Evolutionary conservation across 1,140 invertebrate genomes (phyloP), one percentile per base, ranked within the genome.

Genomic region (Hylyphantes graminicola): DNA sequence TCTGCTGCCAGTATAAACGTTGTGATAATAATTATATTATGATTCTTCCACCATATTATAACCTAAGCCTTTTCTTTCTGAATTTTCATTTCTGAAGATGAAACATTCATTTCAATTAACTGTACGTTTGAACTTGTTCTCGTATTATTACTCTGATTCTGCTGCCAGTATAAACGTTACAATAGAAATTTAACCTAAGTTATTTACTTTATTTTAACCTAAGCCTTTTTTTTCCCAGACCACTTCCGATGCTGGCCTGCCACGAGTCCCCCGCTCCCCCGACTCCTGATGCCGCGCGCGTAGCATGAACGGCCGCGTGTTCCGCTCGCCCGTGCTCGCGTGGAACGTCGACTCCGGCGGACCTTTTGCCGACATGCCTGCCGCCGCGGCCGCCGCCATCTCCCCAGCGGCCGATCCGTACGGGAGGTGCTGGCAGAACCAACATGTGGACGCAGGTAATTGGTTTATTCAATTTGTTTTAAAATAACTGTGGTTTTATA

Each of bases 341-440:
- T 83, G 80, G 80, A 83, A 83, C 57, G 72, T 81, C n/a, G 80
- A 83, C 78, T 67, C 15, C 79, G 21, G 79, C 79, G 59, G 67
- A 19, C 80, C 80, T 11, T 83, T 65, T 57, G 19, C 80, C 13
- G 80, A 83, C 61, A 85, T 85, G 82, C 82, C 82, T 17, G 73
- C 82, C 53, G 82, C 82, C 19, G 82, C 80, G 19, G 79, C 81
- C 17, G 81, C 81, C 61, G 81, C 81, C 63, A 77, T 85, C n/a
- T 85, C 82, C 6, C 82, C 82, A 35, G 81, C 81, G 51, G 21
- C 80, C 59, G 80, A 83, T 63, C 80, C 82, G 3, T 85, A 85
- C 13, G 73, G 63, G 19, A 63, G 82, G 48, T 85, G 82, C 55
- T 85, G 82, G 74, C 82, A 77, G 35, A 85, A 77, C 57, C 82